Evolutionary conservation across 2,113 vertebrate species (phyloP).

Genomic region (Vulpes ferrilata): DNA sequence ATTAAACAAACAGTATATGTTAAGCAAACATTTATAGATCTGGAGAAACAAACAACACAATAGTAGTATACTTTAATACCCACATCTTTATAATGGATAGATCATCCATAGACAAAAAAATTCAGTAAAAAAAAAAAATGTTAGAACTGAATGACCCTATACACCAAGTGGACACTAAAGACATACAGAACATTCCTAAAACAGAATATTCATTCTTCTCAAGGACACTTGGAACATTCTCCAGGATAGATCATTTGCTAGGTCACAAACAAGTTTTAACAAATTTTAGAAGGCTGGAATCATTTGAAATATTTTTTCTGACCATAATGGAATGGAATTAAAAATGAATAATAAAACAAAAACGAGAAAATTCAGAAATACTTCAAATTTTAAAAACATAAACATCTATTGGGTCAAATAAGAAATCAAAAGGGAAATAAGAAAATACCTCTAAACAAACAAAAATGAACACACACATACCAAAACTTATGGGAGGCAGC

Average conservation of each 20-base stretch:
- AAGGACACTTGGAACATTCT: neutral
- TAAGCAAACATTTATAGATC: neutral
- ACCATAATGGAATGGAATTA: neutral
- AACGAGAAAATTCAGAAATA: neutral
- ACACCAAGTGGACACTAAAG: neutral
- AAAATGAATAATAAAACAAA: neutral
- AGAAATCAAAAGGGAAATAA: neutral
- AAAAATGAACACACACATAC: neutral
- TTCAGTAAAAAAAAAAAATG: neutral
- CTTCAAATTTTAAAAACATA: neutral
- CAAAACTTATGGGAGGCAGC: neutral
- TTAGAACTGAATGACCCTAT: neutral
- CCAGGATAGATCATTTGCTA: neutral
- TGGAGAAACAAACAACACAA: neutral
- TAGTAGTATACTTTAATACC: neutral
- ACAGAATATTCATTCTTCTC: neutral
- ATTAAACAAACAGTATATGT: neutral
- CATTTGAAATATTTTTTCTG: neutral
- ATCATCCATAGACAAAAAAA: neutral
- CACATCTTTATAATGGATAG: neutral
- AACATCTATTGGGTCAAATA: neutral
- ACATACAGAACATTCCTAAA: neutral
- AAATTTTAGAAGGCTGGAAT: neutral
- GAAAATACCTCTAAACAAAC: neutral
- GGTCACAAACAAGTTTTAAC: neutral